Evolutionary conservation across 2,113 vertebrate species (phyloP).

Genomic region (Monarcha castaneiventris): DNA sequence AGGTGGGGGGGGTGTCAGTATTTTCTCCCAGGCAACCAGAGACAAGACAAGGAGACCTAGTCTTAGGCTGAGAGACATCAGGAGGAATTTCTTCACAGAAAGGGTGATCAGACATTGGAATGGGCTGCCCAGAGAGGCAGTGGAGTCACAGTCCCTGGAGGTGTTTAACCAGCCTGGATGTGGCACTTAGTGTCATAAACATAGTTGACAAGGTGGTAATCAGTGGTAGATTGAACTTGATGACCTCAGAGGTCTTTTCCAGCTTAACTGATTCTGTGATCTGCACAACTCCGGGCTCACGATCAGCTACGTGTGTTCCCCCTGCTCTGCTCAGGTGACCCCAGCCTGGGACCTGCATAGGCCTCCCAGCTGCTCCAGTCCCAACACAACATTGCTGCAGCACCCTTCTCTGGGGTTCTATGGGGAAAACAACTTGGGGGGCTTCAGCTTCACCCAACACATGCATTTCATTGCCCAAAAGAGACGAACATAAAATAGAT

Average conservation of each 20-base stretch:
- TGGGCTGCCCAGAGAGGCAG: not conserved
- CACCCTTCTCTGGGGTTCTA: not conserved
- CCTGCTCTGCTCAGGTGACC: not conserved
- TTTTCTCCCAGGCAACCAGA: not conserved
- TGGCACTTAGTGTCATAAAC: too few species aligned
- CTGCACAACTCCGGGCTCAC: not conserved
- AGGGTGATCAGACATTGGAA: not conserved
- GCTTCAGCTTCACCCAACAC: not conserved
- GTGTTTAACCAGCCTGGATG: not conserved
- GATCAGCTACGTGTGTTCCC: fast-evolving
- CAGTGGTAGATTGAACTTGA: not conserved
- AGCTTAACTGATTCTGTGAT: not conserved
- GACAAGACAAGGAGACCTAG: not conserved
- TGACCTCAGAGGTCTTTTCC: not conserved
- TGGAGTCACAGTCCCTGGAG: not conserved
- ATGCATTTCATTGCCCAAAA: not conserved
- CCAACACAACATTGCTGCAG: not conserved
- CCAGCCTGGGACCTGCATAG: fast-evolving
- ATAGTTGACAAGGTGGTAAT: too few species aligned
- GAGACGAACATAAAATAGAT: not conserved
- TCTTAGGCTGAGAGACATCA: not conserved
- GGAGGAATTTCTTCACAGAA: not conserved
- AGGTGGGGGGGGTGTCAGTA: not conserved
- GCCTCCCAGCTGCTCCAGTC: not conserved
- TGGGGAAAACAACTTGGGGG: not conserved